phyloP scores from a whole-genome alignment of 2,888 invertebrate species.

The Platycheirus albimanus region DNA sequence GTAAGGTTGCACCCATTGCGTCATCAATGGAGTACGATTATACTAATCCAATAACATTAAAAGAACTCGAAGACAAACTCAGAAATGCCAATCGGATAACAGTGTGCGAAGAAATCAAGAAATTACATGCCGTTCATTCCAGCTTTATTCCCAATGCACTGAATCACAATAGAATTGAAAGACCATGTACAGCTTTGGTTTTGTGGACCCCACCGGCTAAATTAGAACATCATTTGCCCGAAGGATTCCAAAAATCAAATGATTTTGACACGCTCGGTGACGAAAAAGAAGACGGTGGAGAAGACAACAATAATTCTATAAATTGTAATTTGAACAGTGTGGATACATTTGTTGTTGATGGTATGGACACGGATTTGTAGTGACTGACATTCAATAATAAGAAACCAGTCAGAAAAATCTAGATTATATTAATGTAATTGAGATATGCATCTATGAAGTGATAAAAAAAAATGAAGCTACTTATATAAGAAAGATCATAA shows the following conservation, averaged over 20 bases:
- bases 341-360: constrained; percentile 31
- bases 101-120: constrained; percentile 89
- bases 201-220: constrained; percentile 90
- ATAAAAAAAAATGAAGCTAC: constrained; percentile 7
- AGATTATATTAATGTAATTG: no score
- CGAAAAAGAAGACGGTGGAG: background rate
- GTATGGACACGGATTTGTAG: constrained; percentile 72
- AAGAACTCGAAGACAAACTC: constrained; percentile 81
- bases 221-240: constrained; percentile 77
- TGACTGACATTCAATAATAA: background rate
- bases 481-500: background rate
- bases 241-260: no score
- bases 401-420: no score
- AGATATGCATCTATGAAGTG: no score
- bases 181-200: constrained; percentile 91
- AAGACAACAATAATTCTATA: constrained; percentile 52
- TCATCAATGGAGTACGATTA: constrained; percentile 60
- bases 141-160: constrained; percentile 87
- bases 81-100: constrained; percentile 84
- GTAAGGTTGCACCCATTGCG: constrained; percentile 75
- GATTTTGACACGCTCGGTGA: constrained; percentile 37
- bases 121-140: constrained; percentile 83
- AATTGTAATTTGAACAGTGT: constrained; percentile 32
- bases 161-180: constrained; percentile 85
- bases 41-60: constrained; percentile 77